Evolutionary conservation across 2,888 invertebrate genomes (phyloP), one percentile per base, ranked within the genome.

Genomic region (Eulithis testata): DNA sequence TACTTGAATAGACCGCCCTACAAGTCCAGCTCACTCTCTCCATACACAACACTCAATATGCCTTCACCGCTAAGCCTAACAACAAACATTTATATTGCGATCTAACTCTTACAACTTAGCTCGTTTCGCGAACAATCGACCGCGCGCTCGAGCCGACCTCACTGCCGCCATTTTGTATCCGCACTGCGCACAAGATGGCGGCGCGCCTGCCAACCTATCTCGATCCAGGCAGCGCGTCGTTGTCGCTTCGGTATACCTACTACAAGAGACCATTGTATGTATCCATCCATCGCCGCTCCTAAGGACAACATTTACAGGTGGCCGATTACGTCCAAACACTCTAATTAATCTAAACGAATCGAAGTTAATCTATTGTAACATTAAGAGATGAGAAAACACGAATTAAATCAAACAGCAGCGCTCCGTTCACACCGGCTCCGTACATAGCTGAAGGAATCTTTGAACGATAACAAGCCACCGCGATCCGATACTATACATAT

Each of bases 41-140:
- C 90, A 90, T 89, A 91, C 91, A 90, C 91, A 90, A 91, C 88
- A 88, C 89, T 87, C 89, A 91, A 91, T 89, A 91, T 89, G 88
- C 90, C 88, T 70, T 84, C 82, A 74, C 78, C 80, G 60, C 79
- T 85, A 81, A 76, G 72, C 82, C 86, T 87, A 87, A 86, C 87
- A 83, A 85, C 85, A 87, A 86, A 73, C 86, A 87, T 86, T 88
- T 88, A 88, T 87, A 88, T 90, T 88, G 89, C 89, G 83, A 83
- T 82, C 91, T 89, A 90, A 85, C 87, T 88, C 86, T 87, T 90
- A 88, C 86, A 88, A 80, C 81, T 90, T 89, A 89, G 85, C 87
- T 84, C 82, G 74, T 74, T 77, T 79, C 78, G 81, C 84, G 81
- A 82, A 82, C 83, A 77, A 63, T 66, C 68, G 76, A 81, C 74